Evolutionary conservation across 2,113 vertebrate genomes (phyloP), one percentile per base, ranked within the genome.

Genomic region (Epinephelus moara): DNA sequence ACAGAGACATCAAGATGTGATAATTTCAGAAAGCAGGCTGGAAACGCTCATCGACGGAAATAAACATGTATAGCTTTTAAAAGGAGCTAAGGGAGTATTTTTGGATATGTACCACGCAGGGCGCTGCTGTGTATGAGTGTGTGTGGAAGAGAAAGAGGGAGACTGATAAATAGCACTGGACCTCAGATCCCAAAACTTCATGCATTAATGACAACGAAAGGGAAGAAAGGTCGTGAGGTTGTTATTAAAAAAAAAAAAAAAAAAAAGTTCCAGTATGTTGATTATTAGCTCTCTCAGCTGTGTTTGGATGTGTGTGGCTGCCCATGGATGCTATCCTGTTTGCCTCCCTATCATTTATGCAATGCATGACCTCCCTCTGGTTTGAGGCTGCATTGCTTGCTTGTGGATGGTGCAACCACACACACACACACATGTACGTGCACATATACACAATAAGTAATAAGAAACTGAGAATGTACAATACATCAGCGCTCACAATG

Each of bases 1-100:
- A 88, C 61, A 55, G 30, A 93, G 85, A 88, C 79, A 76, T 86
- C 82, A 80, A 74, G 74, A 89, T 61, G 85, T 61, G 82, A 85
- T 75, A 13, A 79, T 88, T 85, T 88, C 70, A 81, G 75, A 74
- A 49, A 87, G 53, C 63, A 74, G 59, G 4, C 33, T 81, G 67
- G 77, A 91, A 74, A 75, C 19, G 27, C 66, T 73, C 53, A 30
- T 37, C 0, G 66, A 91, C 81, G 40, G 61, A 87, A 88, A 90
- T 90, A 88, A 89, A 87, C 79, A 81, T 14, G 10, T 66, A 73
- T 52, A 75, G 57, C 75, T 78, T 85, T 80, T 21, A 84, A 78
- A 81, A 80, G 27, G 30, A 75, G 56, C 50, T 60, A 33, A 52
- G 63, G 77, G 62, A 19, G n/a, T 93, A 90, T 93, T 94, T 89